A percentile compares a stretch with the other conserved stretches of the same genome.
phyloP scores from a whole-genome alignment of 92 coral and sea anemone species.

The Epizoanthus ramosus region DNA sequence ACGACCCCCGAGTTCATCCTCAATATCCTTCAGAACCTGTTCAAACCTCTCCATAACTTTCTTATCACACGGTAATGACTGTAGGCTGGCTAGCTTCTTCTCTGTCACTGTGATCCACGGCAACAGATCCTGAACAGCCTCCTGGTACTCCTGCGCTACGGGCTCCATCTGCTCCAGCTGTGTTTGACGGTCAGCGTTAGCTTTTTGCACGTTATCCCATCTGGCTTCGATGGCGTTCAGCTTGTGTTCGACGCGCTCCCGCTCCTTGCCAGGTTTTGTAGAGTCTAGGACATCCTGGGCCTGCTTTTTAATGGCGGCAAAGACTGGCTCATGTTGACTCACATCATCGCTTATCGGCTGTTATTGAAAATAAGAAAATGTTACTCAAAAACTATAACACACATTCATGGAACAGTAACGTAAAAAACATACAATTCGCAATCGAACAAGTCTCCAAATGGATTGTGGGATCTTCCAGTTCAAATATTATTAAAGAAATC shows the following conservation, averaged over 20 bases:
- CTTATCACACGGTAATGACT: conserved; percentile 78
- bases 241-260: conserved; percentile 79
- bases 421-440: not conserved
- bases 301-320: conserved; percentile 70
- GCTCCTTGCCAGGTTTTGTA: conserved; percentile 80
- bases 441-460: not conserved
- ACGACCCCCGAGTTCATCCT: conserved; percentile 58
- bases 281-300: conserved; percentile 74
- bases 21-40: conserved; percentile 71
- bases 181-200: conserved; percentile 72
- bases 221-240: conserved; percentile 68
- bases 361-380: not conserved
- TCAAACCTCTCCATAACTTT: conserved; percentile 72
- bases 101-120: conserved; percentile 83
- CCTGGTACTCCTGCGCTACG: conserved; percentile 75
- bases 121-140: conserved; percentile 62
- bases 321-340: conserved; percentile 82
- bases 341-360: conserved; percentile 86
- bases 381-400: not conserved
- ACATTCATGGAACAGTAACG: not conserved
- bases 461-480: not conserved
- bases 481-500: no score
- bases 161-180: conserved; percentile 85
- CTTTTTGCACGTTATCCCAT: conserved; percentile 80
- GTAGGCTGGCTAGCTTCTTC: conserved; percentile 70